Evolutionary conservation across 2,797 vertebrate genomes (phyloP).

Genomic region (Mormyrops boulengeri): DNA sequence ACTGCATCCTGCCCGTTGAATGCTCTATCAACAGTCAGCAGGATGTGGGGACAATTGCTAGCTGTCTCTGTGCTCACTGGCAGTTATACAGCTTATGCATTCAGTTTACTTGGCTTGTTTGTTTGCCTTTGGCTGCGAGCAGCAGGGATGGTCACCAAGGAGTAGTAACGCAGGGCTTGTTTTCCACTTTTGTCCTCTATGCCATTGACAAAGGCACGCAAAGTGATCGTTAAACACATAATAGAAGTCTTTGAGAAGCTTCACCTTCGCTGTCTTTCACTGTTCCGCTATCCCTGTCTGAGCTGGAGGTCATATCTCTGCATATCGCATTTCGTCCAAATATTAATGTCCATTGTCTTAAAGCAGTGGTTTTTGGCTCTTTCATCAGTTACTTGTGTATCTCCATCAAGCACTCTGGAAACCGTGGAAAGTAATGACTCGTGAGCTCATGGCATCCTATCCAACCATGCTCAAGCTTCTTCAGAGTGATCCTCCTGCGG

Average conservation of each 20-base stretch:
- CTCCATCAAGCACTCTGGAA: not conserved
- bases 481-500: not conserved
- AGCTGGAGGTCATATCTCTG: not conserved
- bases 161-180: not conserved
- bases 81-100: conserved; percentile 56
- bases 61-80: conserved; percentile 48
- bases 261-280: not conserved
- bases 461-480: not conserved
- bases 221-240: not conserved
- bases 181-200: not conserved
- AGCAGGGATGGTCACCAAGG: not conserved
- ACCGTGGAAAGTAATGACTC: not conserved
- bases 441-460: not conserved
- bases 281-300: not conserved
- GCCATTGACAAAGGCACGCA: not conserved
- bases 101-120: conserved; percentile 28
- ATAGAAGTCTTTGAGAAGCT: not conserved
- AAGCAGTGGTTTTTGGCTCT: not conserved
- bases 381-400: not conserved
- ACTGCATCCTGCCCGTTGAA: conserved; percentile 29
- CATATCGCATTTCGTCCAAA: not conserved
- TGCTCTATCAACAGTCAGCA: conserved; percentile 29
- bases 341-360: not conserved
- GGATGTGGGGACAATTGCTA: conserved; percentile 51
- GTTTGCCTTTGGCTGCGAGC: conserved; percentile 5